phyloP scores from a whole-genome alignment of 2,113 vertebrate species.

The Apaloderma vittatum region DNA sequence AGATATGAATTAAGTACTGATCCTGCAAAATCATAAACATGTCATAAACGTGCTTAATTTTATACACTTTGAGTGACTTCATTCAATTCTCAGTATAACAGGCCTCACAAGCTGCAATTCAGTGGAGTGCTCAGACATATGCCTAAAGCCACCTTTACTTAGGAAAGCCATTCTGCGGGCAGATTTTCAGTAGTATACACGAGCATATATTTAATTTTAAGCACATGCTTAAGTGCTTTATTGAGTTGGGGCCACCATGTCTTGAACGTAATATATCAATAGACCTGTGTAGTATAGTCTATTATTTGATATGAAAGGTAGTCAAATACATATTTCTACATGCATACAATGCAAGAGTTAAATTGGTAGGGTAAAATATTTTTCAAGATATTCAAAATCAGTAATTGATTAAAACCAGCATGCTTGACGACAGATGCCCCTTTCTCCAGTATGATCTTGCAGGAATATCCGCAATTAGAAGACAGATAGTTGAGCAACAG shows the following conservation, averaged over 20 bases:
- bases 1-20: background rate
- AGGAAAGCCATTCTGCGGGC: background rate
- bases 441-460: background rate
- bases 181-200: background rate
- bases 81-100: background rate
- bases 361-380: background rate
- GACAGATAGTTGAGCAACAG: background rate
- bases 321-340: background rate
- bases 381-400: background rate
- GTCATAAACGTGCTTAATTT: background rate
- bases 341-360: background rate
- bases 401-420: background rate
- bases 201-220: background rate
- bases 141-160: background rate
- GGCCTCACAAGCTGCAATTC: background rate
- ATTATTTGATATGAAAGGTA: background rate
- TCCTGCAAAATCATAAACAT: slow-evolving; percentile 1
- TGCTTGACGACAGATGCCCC: background rate
- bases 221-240: background rate
- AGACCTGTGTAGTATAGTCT: background rate
- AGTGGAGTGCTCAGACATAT: background rate
- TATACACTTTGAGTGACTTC: background rate
- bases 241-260: background rate
- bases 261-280: background rate
- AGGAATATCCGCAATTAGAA: background rate